A percentile compares a stretch with the other conserved stretches of the same genome.
These are phyloP conservation scores for Drosophila watanabei DNA, from an alignment of 1,140 invertebrate genomes.

Conservation along the genomic window DNA sequence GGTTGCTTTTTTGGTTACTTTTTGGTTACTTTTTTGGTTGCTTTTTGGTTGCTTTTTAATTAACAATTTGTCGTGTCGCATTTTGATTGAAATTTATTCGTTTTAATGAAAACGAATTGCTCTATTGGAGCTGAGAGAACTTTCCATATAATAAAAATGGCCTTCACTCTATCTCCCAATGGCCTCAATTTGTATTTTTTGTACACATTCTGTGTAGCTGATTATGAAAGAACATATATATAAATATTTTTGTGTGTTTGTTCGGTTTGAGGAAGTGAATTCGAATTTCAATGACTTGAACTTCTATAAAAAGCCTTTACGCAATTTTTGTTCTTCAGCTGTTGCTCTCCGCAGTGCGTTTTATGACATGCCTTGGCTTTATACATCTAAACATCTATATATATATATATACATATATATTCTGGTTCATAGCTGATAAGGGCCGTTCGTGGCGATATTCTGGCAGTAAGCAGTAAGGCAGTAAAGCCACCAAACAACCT, in stretches of 20 bases:
- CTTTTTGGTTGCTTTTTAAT: background rate
- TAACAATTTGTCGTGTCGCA: conserved; percentile 6
- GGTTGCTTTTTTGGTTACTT: background rate
- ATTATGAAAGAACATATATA: conserved; percentile 48
- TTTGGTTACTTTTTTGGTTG: background rate
- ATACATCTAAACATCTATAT: conserved; percentile 10
- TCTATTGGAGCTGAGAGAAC: conserved; percentile 20
- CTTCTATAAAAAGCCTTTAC: conserved; percentile 81
- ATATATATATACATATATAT: conserved; percentile 25
- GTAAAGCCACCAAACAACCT: background rate
- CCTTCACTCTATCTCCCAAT: conserved; percentile 22
- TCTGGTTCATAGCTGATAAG: conserved; percentile 49
- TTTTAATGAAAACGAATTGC: conserved; percentile 51
- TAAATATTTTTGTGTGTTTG: conserved; percentile 15
- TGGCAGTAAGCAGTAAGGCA: background rate
- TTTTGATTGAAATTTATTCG: conserved; percentile 38
- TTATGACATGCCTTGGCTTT: conserved; percentile 38
- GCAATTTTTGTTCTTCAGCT: conserved; percentile 70
- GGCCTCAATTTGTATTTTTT: conserved; percentile 34
- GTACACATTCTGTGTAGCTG: conserved; percentile 28
- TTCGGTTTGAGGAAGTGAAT: conserved; percentile 65
- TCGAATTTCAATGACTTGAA: conserved; percentile 75
- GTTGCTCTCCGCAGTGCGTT: conserved; percentile 41
- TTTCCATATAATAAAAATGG: background rate
- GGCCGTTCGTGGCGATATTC: conserved; percentile 8